Evolutionary conservation across 2,888 invertebrate species (phyloP).

Genomic region (Trichopoda pennipes): DNA sequence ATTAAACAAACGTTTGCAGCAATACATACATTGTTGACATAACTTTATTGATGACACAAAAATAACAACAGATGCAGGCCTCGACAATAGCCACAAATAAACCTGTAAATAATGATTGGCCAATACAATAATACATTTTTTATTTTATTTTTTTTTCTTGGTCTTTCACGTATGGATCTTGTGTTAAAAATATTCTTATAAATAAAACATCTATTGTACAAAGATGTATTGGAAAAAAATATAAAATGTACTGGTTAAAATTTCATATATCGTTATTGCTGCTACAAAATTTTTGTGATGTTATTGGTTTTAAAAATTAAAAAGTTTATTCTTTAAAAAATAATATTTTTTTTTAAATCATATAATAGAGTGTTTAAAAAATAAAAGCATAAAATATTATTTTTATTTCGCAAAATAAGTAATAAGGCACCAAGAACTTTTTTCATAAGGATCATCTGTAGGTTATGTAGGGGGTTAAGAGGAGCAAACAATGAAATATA

Average conservation of each 20-base stretch:
- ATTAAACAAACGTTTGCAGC: constrained; percentile 35
- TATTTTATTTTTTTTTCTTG: constrained; percentile 12
- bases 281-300: background rate
- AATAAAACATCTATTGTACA: constrained; percentile 23
- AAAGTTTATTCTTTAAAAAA: background rate
- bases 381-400: no score
- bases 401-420: no score
- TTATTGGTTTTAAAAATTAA: background rate
- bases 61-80: constrained; percentile 67
- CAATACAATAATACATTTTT: constrained; percentile 38
- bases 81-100: constrained; percentile 68
- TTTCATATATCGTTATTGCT: constrained; percentile 38
- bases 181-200: constrained; percentile 20
- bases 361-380: no score
- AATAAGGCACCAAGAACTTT: no score
- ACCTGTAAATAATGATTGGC: constrained; percentile 66
- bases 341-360: no score
- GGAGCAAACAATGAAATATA: no score
- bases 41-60: constrained; percentile 69
- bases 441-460: no score
- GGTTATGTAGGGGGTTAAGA: no score
- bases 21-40: constrained; percentile 66
- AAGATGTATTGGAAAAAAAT: background rate
- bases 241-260: background rate
- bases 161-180: background rate